Percentiles rank a stretch among this genome's conserved stretches.
These are phyloP conservation scores for Triplophysa rosa DNA, from an alignment of 2,113 vertebrate genomes.

Conservation along the genomic window DNA sequence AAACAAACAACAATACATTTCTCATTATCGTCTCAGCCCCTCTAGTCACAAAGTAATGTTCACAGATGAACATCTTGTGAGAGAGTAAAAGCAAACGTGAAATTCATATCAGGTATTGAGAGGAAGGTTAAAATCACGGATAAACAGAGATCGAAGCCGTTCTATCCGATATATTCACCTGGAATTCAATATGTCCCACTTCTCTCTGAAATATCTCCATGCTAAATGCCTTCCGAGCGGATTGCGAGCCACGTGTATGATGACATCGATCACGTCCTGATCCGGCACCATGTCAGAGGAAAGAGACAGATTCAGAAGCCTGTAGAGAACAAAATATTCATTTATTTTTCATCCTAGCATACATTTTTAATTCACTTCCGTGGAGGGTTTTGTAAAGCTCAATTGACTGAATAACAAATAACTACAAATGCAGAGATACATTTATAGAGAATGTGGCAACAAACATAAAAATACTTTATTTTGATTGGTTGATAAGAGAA, in stretches of 20 bases:
- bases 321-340: conserved; percentile 52
- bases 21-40: conserved; percentile 17
- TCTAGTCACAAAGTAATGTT: conserved; percentile 17
- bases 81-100: not conserved
- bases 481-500: no score
- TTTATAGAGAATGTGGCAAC: no score
- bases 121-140: not conserved
- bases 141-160: not conserved
- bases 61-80: not conserved
- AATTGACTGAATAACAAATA: no score
- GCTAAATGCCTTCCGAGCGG: conserved; percentile 92
- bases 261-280: conserved; percentile 96
- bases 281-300: conserved; percentile 94
- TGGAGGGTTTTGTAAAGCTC: no score
- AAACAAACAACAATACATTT: conserved; percentile 15
- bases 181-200: conserved; percentile 93
- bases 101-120: conserved; percentile 8
- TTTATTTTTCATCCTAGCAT: no score
- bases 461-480: no score
- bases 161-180: conserved; percentile 72
- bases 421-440: no score
- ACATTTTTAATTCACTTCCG: no score
- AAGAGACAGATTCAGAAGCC: conserved; percentile 92
- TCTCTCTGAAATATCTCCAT: conserved; percentile 95
- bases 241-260: conserved; percentile 93